A percentile compares a stretch with the other conserved stretches of the same genome.
These are phyloP conservation scores for Drosophila leontia DNA, from an alignment of 1,140 invertebrate genomes.

Conservation along the genomic window DNA sequence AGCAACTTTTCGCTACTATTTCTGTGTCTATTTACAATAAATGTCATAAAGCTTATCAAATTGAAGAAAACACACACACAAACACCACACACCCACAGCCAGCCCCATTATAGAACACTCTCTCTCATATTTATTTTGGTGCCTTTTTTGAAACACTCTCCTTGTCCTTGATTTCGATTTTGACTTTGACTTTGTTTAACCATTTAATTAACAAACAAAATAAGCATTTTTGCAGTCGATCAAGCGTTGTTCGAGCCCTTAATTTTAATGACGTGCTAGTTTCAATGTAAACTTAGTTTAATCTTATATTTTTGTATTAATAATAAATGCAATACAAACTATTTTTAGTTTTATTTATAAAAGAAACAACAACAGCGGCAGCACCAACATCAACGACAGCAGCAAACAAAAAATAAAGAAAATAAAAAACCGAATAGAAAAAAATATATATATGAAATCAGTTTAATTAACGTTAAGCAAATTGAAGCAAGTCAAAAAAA, in stretches of 20 bases:
- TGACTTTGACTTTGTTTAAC: conserved; percentile 52
- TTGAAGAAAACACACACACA: conserved; percentile 16
- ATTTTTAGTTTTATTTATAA: conserved; percentile 81
- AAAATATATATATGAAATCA: conserved; percentile 42
- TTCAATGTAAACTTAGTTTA: conserved; percentile 77
- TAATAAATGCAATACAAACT: conserved; percentile 83
- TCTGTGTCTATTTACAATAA: conserved; percentile 81
- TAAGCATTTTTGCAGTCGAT: conserved; percentile 71
- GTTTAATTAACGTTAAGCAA: conserved; percentile 73
- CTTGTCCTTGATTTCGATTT: conserved; percentile 50
- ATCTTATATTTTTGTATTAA: conserved; percentile 77
- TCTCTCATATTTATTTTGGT: conserved; percentile 40
- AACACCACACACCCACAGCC: conserved; percentile 15
- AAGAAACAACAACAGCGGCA: conserved; percentile 25
- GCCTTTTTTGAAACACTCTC: conserved; percentile 22
- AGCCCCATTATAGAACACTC: conserved; percentile 22
- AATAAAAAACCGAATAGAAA: conserved; percentile 26
- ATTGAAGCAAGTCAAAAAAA: conserved; percentile 59
- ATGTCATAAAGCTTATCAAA: conserved; percentile 60
- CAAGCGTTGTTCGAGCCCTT: conserved; percentile 62
- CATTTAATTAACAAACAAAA: conserved; percentile 47
- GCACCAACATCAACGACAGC: conserved; percentile 12
- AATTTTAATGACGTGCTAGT: conserved; percentile 69
- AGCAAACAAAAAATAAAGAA: conserved; percentile 22
- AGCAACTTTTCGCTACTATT: conserved; percentile 70